These are phyloP conservation scores for Botia kubotai DNA, from an alignment of 2,797 vertebrate species.

Conservation along the genomic window DNA sequence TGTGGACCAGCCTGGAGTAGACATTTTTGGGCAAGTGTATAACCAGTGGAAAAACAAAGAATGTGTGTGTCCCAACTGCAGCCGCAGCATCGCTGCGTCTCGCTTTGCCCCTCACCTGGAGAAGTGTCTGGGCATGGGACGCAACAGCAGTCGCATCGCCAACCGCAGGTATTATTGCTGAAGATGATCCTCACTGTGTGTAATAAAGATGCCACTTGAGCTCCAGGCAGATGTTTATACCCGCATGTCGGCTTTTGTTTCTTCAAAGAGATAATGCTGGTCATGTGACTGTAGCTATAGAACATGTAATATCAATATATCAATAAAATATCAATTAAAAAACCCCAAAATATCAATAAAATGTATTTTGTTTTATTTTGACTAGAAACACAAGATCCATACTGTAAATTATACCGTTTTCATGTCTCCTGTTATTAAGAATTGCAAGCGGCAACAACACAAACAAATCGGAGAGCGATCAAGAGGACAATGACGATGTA, in stretches of 20 bases:
- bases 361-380: too few species aligned
- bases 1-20: slow-evolving; percentile 95
- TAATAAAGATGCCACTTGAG: not conserved
- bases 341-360: too few species aligned
- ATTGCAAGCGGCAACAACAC: slow-evolving; percentile 95
- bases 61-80: slow-evolving; percentile 97
- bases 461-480: slow-evolving; percentile 97
- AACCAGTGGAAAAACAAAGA: slow-evolving; percentile 99
- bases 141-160: slow-evolving; percentile 97
- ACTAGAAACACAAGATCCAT: not conserved
- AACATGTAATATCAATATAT: too few species aligned
- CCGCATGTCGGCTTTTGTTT: too few species aligned
- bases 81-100: slow-evolving; percentile 92
- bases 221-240: not conserved
- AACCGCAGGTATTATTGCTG: slow-evolving; percentile 84
- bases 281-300: not conserved
- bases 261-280: not conserved
- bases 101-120: slow-evolving; percentile 96
- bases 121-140: slow-evolving; percentile 97
- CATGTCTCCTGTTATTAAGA: slow-evolving; percentile 67
- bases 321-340: too few species aligned
- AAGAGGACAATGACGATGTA: slow-evolving; percentile 96
- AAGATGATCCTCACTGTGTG: not conserved
- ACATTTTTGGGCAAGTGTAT: slow-evolving; percentile 97
- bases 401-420: not conserved